These are phyloP conservation scores for Unio pictorum DNA, from an alignment of 2,888 invertebrate genomes.

Conservation along the genomic window DNA sequence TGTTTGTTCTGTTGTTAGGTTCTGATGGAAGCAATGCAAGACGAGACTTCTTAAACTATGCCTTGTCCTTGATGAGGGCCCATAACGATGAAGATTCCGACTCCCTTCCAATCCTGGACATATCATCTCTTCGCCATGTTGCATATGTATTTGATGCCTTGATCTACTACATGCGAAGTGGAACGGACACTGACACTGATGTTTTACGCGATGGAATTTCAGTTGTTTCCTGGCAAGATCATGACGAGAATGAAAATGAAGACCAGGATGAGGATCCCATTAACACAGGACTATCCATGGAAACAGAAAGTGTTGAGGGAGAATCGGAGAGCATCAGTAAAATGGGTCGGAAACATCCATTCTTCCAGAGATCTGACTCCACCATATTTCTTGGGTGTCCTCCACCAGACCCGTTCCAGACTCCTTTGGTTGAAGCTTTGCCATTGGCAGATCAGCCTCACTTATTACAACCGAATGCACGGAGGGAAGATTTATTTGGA, in stretches of 20 bases:
- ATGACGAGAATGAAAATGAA: constrained; percentile 88
- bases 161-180: constrained; percentile 90
- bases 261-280: constrained; percentile 75
- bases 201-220: constrained; percentile 69
- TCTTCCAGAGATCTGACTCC: constrained; percentile 94
- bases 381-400: constrained; percentile 95
- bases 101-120: constrained; percentile 93
- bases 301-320: constrained; percentile 83
- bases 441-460: constrained; percentile 97
- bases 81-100: constrained; percentile 97
- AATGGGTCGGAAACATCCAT: constrained; percentile 77
- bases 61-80: constrained; percentile 93
- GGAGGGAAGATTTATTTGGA: constrained; percentile 95
- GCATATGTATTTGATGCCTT: constrained; percentile 76
- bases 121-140: constrained; percentile 94
- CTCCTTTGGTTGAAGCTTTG: constrained; percentile 86
- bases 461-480: constrained; percentile 92
- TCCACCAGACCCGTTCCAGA: constrained; percentile 86
- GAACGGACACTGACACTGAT: constrained; percentile 67
- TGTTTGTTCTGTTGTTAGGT: constrained; percentile 32
- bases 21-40: constrained; percentile 84
- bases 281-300: constrained; percentile 78
- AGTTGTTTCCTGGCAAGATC: constrained; percentile 71
- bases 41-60: constrained; percentile 95
- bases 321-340: constrained; percentile 72